Percentiles rank a stretch among this genome's conserved stretches.
phyloP scores from a whole-genome alignment of 2,888 invertebrate genomes.

The Lamproptera curius region DNA sequence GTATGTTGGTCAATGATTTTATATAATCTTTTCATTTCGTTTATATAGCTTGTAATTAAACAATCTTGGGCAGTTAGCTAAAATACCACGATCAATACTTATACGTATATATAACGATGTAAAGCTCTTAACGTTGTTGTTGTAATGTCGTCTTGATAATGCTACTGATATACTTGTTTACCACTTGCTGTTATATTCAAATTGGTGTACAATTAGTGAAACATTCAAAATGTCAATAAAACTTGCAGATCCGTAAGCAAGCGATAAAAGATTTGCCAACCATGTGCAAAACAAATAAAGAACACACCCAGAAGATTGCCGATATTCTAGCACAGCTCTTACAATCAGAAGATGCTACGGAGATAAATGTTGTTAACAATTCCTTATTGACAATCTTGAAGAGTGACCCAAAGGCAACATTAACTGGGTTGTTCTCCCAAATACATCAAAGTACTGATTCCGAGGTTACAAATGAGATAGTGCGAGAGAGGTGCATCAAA shows the following conservation, averaged over 20 bases:
- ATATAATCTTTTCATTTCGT: no score
- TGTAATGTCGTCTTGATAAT: no score
- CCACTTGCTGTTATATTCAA: no score
- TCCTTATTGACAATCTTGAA: conserved; percentile 89
- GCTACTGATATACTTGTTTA: no score
- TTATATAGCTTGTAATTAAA: no score
- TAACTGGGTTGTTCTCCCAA: conserved; percentile 76
- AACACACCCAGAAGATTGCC: conserved; percentile 90
- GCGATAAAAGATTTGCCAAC: conserved; percentile 94
- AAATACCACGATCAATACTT: no score
- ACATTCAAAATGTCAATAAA: no score
- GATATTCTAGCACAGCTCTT: conserved; percentile 95
- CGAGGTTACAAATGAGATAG: conserved; percentile 81
- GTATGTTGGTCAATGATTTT: no score
- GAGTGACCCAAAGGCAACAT: conserved; percentile 82
- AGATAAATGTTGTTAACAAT: conserved; percentile 90
- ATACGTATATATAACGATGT: no score
- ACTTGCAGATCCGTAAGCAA: conserved; percentile 90
- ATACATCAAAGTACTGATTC: conserved; percentile 70
- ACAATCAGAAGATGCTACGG: conserved; percentile 90
- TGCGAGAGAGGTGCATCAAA: conserved; percentile 91
- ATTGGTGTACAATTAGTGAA: no score
- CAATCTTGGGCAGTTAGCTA: no score
- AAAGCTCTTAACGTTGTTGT: no score
- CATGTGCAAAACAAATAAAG: conserved; percentile 90